Conservation (phyloP, 2,888 invertebrate species). For the Vandiemenella viatica region DNA sequence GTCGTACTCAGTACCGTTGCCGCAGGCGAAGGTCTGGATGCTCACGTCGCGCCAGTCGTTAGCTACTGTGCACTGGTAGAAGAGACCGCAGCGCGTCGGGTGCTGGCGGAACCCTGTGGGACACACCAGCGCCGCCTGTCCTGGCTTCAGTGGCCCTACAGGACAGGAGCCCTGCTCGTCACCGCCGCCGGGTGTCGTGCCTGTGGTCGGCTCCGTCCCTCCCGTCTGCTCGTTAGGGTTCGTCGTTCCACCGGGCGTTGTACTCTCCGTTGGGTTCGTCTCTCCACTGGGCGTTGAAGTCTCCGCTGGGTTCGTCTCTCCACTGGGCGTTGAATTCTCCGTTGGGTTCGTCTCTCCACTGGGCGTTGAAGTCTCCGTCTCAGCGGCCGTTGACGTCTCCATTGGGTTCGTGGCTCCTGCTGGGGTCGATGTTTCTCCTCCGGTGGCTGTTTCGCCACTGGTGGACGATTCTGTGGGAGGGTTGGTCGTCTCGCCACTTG, state of each 20-base stretch:
- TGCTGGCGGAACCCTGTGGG: slow-evolving; percentile 71
- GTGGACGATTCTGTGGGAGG: neutral
- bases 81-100: slow-evolving; percentile 66
- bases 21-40: slow-evolving; percentile 58
- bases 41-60: slow-evolving; percentile 52
- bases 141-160: slow-evolving; percentile 38
- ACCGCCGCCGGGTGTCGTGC: slow-evolving; percentile 7
- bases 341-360: too few relatives aligned
- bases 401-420: neutral
- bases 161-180: slow-evolving; percentile 4
- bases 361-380: neutral
- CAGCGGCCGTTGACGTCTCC: neutral
- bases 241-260: slow-evolving; percentile 7
- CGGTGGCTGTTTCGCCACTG: neutral
- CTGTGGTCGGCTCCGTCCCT: slow-evolving; percentile 6
- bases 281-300: neutral
- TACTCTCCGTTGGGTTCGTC: neutral
- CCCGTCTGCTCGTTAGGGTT: slow-evolving; percentile 11
- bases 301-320: slow-evolving; percentile 8
- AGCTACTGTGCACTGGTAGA: slow-evolving; percentile 62
- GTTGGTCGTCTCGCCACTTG: neutral
- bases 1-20: slow-evolving; percentile 60
- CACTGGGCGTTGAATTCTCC: slow-evolving; percentile 5
- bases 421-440: neutral
- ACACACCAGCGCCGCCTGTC: slow-evolving; percentile 58